A percentile compares a stretch with the other conserved stretches of the same genome.
Conservation (phyloP, 2,888 invertebrate genomes). For the Dryobota labecula region DNA sequence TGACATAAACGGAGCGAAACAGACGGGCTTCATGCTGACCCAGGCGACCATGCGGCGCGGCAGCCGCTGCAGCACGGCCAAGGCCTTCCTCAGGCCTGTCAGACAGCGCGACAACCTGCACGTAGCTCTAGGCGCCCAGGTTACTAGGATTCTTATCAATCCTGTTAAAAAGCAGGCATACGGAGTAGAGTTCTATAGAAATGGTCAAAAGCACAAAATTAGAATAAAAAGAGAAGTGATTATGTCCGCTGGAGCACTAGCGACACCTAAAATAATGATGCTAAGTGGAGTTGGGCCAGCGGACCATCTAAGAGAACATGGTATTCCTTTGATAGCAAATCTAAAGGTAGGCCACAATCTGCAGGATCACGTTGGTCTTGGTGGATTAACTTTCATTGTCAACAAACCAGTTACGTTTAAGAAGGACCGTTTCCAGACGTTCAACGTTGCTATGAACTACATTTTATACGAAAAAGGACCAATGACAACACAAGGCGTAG, state of each 20-base stretch:
- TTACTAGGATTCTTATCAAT: slow-evolving; percentile 93
- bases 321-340: slow-evolving; percentile 94
- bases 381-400: slow-evolving; percentile 95
- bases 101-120: slow-evolving; percentile 94
- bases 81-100: slow-evolving; percentile 96
- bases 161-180: slow-evolving; percentile 92
- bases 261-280: slow-evolving; percentile 97
- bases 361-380: slow-evolving; percentile 97
- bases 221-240: slow-evolving; percentile 95
- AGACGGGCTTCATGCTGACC: slow-evolving; percentile 96
- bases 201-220: slow-evolving; percentile 92
- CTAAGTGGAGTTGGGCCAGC: slow-evolving; percentile 96
- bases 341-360: slow-evolving; percentile 95
- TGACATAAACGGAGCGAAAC: slow-evolving; percentile 95
- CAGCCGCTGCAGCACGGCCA: slow-evolving; percentile 96
- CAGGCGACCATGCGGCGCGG: slow-evolving; percentile 96
- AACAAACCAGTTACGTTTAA: slow-evolving; percentile 95
- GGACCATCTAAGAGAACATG: slow-evolving; percentile 93
- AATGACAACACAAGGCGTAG: slow-evolving; percentile 95
- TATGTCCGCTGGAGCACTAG: slow-evolving; percentile 96
- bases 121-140: slow-evolving; percentile 94
- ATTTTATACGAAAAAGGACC: slow-evolving; percentile 95
- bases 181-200: slow-evolving; percentile 93
- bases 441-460: slow-evolving; percentile 95
- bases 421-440: slow-evolving; percentile 94